These are phyloP conservation scores for Mya arenaria DNA, from an alignment of 1,140 invertebrate genomes.

Conservation along the genomic window DNA sequence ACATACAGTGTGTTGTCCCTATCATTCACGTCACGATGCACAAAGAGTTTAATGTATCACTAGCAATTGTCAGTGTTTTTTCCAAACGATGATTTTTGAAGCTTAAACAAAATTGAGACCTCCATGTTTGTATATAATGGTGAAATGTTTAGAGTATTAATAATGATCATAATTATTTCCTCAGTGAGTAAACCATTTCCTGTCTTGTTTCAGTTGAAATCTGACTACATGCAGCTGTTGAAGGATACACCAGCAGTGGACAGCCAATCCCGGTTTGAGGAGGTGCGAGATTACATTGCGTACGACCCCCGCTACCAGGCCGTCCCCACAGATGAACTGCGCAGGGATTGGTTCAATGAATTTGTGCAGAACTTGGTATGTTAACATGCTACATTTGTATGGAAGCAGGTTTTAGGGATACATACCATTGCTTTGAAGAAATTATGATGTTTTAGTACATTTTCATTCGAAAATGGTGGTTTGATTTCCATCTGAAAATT, in stretches of 20 bases:
- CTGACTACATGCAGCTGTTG: conserved; percentile 41
- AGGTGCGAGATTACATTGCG: conserved; percentile 15
- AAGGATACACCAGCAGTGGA: conserved; percentile 26
- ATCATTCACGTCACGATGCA: background rate
- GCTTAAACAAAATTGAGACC: background rate
- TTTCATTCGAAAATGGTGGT: no score
- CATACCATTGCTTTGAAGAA: no score
- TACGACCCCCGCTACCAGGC: conserved; percentile 36
- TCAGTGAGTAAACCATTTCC: background rate
- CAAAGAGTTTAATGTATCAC: background rate
- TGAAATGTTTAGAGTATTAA: background rate
- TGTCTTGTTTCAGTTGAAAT: conserved; percentile 39
- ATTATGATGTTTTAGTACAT: no score
- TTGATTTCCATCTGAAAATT: no score
- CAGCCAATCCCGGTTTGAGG: conserved; percentile 28
- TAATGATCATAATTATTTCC: background rate
- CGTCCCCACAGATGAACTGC: conserved; percentile 30
- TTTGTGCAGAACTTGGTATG: conserved; percentile 49
- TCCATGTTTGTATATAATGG: background rate
- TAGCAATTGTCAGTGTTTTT: background rate
- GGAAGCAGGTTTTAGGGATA: no score
- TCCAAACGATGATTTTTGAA: background rate
- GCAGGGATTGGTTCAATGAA: conserved; percentile 50
- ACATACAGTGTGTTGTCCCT: no score
- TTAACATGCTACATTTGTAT: background rate